A percentile compares a stretch with the other conserved stretches of the same genome.
Evolutionary conservation across 2,888 invertebrate species (phyloP).

Genomic region (Timandra comae): DNA sequence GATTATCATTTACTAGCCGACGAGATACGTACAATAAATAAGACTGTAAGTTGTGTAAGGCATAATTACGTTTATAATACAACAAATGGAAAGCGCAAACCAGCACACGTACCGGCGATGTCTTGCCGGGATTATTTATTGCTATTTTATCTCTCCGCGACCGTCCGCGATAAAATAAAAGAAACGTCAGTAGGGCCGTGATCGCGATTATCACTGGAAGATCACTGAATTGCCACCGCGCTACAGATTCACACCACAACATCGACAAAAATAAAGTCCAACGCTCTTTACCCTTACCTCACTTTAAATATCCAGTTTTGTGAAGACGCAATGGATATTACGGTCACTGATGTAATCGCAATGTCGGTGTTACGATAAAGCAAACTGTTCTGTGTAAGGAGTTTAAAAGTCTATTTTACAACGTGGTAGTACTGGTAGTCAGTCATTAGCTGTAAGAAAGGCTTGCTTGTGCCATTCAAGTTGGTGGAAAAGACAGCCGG

Average conservation of each 20-base stretch:
- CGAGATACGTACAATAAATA: slow-evolving; percentile 31
- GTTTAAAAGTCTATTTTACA: slow-evolving; percentile 51
- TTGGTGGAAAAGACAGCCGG: slow-evolving; percentile 47
- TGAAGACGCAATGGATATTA: slow-evolving; percentile 28
- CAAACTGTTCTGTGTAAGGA: slow-evolving; percentile 57
- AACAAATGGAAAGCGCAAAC: slow-evolving; percentile 66
- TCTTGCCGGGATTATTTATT: slow-evolving; percentile 68
- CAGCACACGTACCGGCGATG: slow-evolving; percentile 55
- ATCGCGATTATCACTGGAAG: slow-evolving; percentile 69
- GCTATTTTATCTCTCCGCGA: slow-evolving; percentile 64
- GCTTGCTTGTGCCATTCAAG: slow-evolving; percentile 49
- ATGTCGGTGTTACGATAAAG: slow-evolving; percentile 36
- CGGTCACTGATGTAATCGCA: slow-evolving; percentile 5
- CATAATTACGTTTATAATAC: slow-evolving; percentile 68
- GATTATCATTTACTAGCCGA: slow-evolving; percentile 45
- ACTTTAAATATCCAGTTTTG: not conserved
- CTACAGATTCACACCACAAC: slow-evolving; percentile 27
- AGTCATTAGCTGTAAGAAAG: slow-evolving; percentile 56
- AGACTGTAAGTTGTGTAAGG: slow-evolving; percentile 40
- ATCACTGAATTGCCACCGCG: slow-evolving; percentile 57
- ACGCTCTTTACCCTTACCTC: slow-evolving; percentile 12
- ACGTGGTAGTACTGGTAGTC: slow-evolving; percentile 56
- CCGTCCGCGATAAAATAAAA: slow-evolving; percentile 71
- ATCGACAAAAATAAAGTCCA: slow-evolving; percentile 22
- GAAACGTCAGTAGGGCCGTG: slow-evolving; percentile 63